phyloP scores from a whole-genome alignment of 2,888 invertebrate genomes.

The Acrobasis consociella region DNA sequence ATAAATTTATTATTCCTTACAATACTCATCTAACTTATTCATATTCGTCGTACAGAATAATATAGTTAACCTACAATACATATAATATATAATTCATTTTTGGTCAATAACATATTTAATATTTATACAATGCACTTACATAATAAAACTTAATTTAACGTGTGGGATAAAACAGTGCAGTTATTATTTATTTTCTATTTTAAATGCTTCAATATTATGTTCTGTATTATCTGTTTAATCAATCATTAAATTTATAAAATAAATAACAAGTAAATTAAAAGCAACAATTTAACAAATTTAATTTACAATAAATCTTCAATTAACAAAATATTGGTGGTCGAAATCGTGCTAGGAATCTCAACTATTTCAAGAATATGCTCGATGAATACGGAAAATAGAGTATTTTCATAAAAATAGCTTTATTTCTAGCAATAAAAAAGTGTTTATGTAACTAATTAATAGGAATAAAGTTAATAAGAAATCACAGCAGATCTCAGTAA shows the following conservation, averaged over 20 bases:
- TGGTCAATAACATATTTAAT: constrained; percentile 54
- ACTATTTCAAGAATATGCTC: neutral
- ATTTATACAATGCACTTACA: constrained; percentile 40
- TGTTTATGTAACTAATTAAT: neutral
- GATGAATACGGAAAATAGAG: neutral
- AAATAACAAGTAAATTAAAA: constrained; percentile 29
- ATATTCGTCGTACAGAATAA: constrained; percentile 46
- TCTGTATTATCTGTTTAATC: constrained; percentile 10
- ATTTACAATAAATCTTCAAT: constrained; percentile 17
- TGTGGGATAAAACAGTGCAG: constrained; percentile 68
- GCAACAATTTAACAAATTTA: constrained; percentile 26
- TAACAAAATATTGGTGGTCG: neutral
- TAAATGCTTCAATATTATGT: constrained; percentile 55
- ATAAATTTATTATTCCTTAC: constrained; percentile 51
- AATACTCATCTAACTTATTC: constrained; percentile 43
- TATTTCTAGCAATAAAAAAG: neutral
- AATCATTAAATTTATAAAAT: constrained; percentile 12
- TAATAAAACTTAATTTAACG: constrained; percentile 45
- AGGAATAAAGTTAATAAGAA: constrained; percentile 54
- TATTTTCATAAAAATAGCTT: neutral
- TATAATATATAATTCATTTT: constrained; percentile 48
- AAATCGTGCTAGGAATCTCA: neutral
- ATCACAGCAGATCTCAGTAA: constrained; percentile 70
- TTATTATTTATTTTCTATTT: constrained; percentile 41
- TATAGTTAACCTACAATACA: constrained; percentile 33